phyloP scores from a whole-genome alignment of 2,797 vertebrate genomes.

The Gastrophryne carolinensis region DNA sequence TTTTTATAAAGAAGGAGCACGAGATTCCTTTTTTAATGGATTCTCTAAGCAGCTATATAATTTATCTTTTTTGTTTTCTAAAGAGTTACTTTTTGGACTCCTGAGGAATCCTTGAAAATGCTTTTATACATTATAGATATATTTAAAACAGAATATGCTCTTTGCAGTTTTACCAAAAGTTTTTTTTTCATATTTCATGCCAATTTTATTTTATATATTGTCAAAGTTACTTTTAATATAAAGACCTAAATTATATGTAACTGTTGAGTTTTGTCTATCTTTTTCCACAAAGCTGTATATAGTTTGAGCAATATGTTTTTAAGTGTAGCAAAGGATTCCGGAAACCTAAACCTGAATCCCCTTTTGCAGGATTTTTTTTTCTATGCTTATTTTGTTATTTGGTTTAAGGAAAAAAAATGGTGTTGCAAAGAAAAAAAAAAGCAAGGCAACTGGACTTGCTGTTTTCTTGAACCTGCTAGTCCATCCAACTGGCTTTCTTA shows the following conservation, averaged over 20 bases:
- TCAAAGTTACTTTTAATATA: conserved; percentile 51
- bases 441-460: too few species aligned
- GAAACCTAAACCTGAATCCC: too few species aligned
- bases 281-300: too few species aligned
- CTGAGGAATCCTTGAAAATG: conserved; percentile 22
- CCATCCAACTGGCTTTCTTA: too few species aligned
- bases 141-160: conserved; percentile 51
- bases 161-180: conserved; percentile 50
- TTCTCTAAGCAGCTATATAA: conserved; percentile 32
- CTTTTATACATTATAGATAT: conserved; percentile 51
- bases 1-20: neutral
- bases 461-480: too few species aligned
- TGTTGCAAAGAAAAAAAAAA: too few species aligned
- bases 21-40: neutral
- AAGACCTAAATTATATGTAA: conserved; percentile 51
- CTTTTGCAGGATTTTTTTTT: too few species aligned
- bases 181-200: conserved; percentile 42
- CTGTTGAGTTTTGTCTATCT: too few species aligned
- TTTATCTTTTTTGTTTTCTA: conserved; percentile 6
- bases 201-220: conserved; percentile 52
- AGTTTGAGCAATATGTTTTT: too few species aligned
- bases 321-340: too few species aligned
- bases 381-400: too few species aligned
- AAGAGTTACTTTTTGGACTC: conserved; percentile 20
- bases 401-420: too few species aligned